Evolutionary conservation across 2,888 invertebrate genomes (phyloP).

Genomic region (Epinotia demarniana): DNA sequence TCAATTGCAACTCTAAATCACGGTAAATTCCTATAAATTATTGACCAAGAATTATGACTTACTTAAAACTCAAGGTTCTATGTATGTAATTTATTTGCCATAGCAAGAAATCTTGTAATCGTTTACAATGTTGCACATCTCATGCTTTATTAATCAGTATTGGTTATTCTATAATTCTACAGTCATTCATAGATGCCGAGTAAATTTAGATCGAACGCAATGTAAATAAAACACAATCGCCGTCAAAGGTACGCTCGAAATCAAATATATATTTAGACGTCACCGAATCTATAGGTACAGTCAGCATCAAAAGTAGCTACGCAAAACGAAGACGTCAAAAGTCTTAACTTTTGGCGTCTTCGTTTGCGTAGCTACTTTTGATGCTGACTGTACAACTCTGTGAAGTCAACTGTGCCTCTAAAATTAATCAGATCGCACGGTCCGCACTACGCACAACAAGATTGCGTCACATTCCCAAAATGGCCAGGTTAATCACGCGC

Average conservation of each 20-base stretch:
- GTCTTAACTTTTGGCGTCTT: too few relatives aligned
- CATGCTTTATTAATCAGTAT: neutral
- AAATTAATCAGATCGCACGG: conserved; percentile 34
- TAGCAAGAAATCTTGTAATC: conserved; percentile 1
- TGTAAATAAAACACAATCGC: neutral
- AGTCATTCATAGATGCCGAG: neutral
- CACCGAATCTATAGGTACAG: too few relatives aligned
- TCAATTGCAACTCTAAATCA: conserved; percentile 24
- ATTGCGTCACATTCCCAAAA: conserved; percentile 46
- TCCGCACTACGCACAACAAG: conserved; percentile 39
- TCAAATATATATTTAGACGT: too few relatives aligned
- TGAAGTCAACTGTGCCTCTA: conserved; percentile 11
- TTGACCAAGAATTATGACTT: conserved; percentile 24
- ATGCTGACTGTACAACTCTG: too few relatives aligned
- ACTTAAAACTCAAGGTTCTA: conserved; percentile 45
- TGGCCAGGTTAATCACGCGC: conserved; percentile 51
- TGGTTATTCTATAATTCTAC: too few relatives aligned
- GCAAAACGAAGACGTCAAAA: too few relatives aligned
- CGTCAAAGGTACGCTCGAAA: neutral
- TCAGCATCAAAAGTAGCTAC: too few relatives aligned
- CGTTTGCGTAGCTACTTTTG: too few relatives aligned
- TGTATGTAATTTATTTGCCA: conserved; percentile 13
- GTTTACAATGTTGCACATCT: neutral
- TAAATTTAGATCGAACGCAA: neutral
- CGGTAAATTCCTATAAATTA: conserved; percentile 17